Evolutionary conservation across 2,888 invertebrate genomes (phyloP).

Genomic region (Cataglyphis rosenhaueri): DNA sequence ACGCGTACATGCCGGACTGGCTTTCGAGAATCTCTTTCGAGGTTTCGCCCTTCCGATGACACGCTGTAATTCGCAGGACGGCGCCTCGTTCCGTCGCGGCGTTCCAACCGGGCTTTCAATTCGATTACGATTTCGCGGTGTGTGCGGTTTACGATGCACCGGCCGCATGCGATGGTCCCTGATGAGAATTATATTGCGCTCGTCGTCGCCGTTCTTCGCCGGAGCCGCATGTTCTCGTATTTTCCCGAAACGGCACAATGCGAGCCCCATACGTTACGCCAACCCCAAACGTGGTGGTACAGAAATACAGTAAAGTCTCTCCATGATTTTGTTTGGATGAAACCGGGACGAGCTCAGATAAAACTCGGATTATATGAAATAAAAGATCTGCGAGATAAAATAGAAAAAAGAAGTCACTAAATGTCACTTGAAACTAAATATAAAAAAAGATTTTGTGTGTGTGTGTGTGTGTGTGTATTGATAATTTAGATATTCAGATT

Average conservation of each 20-base stretch:
- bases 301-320: slow-evolving; percentile 30
- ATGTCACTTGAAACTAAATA: not conserved
- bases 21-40: not conserved
- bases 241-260: slow-evolving; percentile 47
- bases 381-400: not conserved
- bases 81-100: slow-evolving; percentile 23
- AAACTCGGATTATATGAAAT: slow-evolving; percentile 16
- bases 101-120: slow-evolving; percentile 68
- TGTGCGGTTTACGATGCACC: slow-evolving; percentile 75
- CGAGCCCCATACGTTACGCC: slow-evolving; percentile 34
- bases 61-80: slow-evolving; percentile 65
- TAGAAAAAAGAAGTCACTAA: no score
- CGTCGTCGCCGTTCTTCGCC: slow-evolving; percentile 58
- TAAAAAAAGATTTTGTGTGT: not conserved
- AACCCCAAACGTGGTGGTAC: slow-evolving; percentile 6
- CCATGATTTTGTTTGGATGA: slow-evolving; percentile 25
- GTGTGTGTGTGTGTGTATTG: not conserved
- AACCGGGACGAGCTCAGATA: slow-evolving; percentile 13
- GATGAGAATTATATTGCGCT: slow-evolving; percentile 74
- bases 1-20: not conserved
- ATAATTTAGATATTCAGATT: slow-evolving; percentile 9
- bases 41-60: slow-evolving; percentile 48
- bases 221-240: slow-evolving; percentile 34
- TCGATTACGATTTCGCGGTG: slow-evolving; percentile 75
- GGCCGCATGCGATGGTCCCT: slow-evolving; percentile 69